Percentiles rank a stretch among this genome's conserved stretches.
These are phyloP conservation scores for Rhombomys opimus DNA, from an alignment of 2,113 vertebrate species.

Conservation along the genomic window DNA sequence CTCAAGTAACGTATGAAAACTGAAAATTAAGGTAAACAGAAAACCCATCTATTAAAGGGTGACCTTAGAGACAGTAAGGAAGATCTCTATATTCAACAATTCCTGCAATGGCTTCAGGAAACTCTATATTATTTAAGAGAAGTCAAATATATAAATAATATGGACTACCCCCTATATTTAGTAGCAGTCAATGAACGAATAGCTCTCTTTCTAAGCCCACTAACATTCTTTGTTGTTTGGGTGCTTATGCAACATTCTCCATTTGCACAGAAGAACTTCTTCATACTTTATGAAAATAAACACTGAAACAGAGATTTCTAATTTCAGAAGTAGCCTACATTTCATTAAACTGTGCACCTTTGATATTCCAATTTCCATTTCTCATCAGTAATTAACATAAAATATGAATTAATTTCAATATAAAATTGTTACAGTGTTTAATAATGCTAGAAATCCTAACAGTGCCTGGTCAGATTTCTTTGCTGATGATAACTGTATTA, in stretches of 20 bases:
- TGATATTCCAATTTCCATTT: slow-evolving; percentile 16
- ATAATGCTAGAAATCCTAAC: neutral
- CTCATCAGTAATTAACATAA: slow-evolving; percentile 4
- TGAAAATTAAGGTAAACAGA: neutral
- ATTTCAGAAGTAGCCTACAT: slow-evolving; percentile 58
- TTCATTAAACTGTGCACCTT: slow-evolving; percentile 48
- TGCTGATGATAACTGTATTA: neutral
- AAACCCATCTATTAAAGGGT: neutral
- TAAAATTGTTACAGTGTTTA: neutral
- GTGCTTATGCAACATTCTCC: slow-evolving; percentile 69
- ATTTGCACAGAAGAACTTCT: slow-evolving; percentile 60
- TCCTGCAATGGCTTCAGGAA: slow-evolving; percentile 25
- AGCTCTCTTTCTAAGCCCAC: slow-evolving; percentile 43
- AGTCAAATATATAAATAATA: slow-evolving; percentile 35
- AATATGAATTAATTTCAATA: neutral
- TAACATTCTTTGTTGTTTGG: slow-evolving; percentile 62
- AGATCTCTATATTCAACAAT: neutral
- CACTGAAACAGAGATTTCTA: slow-evolving; percentile 60
- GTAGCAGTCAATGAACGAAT: slow-evolving; percentile 67
- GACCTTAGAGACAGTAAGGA: slow-evolving; percentile 23
- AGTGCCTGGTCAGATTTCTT: neutral
- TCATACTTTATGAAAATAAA: slow-evolving; percentile 68
- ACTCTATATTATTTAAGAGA: slow-evolving; percentile 42
- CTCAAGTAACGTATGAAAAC: neutral
- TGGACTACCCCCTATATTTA: slow-evolving; percentile 32